These are phyloP conservation scores for Dufourea novaeangliae DNA, from an alignment of 1,140 invertebrate genomes.

Conservation along the genomic window DNA sequence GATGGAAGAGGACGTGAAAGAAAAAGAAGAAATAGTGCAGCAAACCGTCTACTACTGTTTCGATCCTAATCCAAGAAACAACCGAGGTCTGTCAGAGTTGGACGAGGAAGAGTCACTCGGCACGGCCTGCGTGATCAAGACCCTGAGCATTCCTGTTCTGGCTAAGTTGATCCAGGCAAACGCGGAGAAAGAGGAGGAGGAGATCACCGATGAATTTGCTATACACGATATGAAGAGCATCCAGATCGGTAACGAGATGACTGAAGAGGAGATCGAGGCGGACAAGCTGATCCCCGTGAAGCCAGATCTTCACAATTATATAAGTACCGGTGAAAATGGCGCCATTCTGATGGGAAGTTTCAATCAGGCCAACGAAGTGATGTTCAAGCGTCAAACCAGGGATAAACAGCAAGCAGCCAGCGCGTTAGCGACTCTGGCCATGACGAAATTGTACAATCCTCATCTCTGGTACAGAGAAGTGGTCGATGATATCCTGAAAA, in stretches of 20 bases:
- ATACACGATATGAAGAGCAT: conserved; percentile 72
- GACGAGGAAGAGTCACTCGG: conserved; percentile 23
- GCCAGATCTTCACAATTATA: conserved; percentile 70
- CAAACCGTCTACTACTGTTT: conserved; percentile 70
- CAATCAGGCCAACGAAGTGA: conserved; percentile 64
- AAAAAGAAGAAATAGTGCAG: conserved; percentile 56
- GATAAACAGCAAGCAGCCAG: conserved; percentile 75
- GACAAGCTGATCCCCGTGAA: conserved; percentile 66
- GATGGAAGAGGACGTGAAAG: conserved; percentile 67
- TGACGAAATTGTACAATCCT: conserved; percentile 74
- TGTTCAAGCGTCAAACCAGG: conserved; percentile 69
- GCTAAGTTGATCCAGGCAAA: conserved; percentile 58
- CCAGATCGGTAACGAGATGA: conserved; percentile 64
- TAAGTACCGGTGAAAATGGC: conserved; percentile 59
- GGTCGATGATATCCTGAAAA: conserved; percentile 75
- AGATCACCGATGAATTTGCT: conserved; percentile 53
- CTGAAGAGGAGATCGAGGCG: conserved; percentile 70
- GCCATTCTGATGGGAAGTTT: conserved; percentile 70
- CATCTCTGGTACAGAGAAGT: conserved; percentile 73
- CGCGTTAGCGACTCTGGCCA: conserved; percentile 69
- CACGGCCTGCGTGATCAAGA: conserved; percentile 67
- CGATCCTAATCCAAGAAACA: conserved; percentile 66
- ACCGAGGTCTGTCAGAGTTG: conserved; percentile 13
- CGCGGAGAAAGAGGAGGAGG: conserved; percentile 1
- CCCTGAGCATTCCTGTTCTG: conserved; percentile 54